Conservation (phyloP, 2,888 invertebrate genomes). For the Spodoptera exigua region DNA sequence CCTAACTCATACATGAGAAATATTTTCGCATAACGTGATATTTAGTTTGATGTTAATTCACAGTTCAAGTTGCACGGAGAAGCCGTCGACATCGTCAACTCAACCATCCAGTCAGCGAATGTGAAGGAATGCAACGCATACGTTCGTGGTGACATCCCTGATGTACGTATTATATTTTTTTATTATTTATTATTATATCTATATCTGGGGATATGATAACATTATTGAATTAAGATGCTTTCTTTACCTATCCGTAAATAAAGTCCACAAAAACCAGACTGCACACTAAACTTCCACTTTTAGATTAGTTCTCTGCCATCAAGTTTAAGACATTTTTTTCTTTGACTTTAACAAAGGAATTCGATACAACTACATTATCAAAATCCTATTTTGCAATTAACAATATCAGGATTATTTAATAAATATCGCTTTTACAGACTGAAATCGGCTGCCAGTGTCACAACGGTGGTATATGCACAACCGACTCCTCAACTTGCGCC, state of each 20-base stretch:
- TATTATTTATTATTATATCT: too few relatives aligned
- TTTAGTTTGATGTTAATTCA: constrained; percentile 38
- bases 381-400: too few relatives aligned
- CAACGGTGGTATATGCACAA: constrained; percentile 91
- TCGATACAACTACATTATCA: too few relatives aligned
- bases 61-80: constrained; percentile 92
- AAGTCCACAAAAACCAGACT: too few relatives aligned
- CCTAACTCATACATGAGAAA: too few relatives aligned
- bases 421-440: constrained; percentile 6
- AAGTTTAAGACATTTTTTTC: too few relatives aligned
- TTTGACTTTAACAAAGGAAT: too few relatives aligned
- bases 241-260: too few relatives aligned
- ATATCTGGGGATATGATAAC: too few relatives aligned
- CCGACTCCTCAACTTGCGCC: constrained; percentile 86
- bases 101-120: constrained; percentile 94
- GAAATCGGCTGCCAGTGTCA: constrained; percentile 89
- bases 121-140: constrained; percentile 92
- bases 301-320: too few relatives aligned
- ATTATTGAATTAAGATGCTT: too few relatives aligned
- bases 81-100: constrained; percentile 92
- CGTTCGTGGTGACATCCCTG: constrained; percentile 82
- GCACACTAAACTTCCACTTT: too few relatives aligned
- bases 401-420: background rate
- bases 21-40: constrained; percentile 29
- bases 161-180: constrained; percentile 58